phyloP scores from a whole-genome alignment of 2,113 vertebrate species.

The Calypte anna region DNA sequence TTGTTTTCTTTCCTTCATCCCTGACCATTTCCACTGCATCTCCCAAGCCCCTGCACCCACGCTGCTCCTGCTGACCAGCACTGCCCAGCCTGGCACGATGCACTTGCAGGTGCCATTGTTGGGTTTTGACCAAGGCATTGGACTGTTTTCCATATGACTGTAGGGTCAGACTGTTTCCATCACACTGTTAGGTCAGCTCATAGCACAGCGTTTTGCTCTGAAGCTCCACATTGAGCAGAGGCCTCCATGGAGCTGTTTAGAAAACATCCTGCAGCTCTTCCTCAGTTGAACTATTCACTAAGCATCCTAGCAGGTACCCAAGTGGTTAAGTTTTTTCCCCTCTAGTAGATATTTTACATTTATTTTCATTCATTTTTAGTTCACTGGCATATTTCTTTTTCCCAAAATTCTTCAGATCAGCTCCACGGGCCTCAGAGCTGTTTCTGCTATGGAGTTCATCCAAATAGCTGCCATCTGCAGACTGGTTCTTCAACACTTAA shows the following conservation, averaged over 20 bases:
- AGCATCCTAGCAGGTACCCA: neutral
- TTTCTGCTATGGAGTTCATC: neutral
- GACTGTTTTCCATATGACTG: neutral
- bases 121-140: neutral
- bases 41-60: neutral
- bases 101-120: accelerated
- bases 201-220: accelerated
- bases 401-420: neutral
- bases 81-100: neutral
- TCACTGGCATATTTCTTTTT: neutral
- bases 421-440: neutral
- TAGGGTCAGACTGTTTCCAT: neutral
- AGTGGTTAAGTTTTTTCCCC: neutral
- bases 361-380: neutral
- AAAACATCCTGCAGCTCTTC: neutral
- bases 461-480: neutral
- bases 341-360: neutral
- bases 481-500: accelerated
- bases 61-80: neutral
- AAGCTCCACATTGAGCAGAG: neutral
- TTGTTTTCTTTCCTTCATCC: neutral
- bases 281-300: neutral
- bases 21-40: neutral
- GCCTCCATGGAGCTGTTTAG: neutral
- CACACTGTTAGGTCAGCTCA: neutral